phyloP scores from a whole-genome alignment of 2,113 vertebrate genomes.

The Psilopsiagon aurifrons region DNA sequence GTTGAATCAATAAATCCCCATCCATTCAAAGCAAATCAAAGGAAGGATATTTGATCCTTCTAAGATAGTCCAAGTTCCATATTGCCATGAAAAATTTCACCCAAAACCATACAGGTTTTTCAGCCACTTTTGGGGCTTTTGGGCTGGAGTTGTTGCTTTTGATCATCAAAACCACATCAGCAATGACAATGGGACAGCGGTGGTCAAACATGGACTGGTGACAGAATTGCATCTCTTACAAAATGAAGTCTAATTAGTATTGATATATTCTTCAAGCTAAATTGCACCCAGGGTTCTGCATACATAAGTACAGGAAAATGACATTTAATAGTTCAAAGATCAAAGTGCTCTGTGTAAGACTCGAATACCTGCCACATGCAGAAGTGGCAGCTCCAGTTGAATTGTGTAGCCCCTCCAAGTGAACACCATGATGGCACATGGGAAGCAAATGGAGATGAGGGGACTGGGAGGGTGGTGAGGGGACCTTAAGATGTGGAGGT shows the following conservation, averaged over 20 bases:
- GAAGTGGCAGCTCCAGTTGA: rapidly evolving
- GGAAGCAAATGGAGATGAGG: neutral
- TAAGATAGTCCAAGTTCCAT: neutral
- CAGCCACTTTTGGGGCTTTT: neutral
- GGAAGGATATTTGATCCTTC: neutral
- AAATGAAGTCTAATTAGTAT: neutral
- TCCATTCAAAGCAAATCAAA: neutral
- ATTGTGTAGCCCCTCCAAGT: rapidly evolving
- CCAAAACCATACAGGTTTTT: neutral
- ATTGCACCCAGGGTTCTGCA: constrained; percentile 26
- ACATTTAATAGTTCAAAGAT: neutral
- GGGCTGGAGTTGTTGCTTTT: neutral
- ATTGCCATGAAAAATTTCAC: neutral
- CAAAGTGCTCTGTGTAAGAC: neutral
- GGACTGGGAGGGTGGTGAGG: neutral
- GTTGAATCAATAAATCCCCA: neutral
- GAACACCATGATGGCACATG: rapidly evolving
- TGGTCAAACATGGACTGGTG: neutral
- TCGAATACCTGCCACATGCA: neutral
- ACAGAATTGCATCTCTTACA: neutral
- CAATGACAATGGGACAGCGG: neutral
- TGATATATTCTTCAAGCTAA: constrained; percentile 19
- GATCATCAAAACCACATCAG: neutral
- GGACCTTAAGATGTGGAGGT: neutral
- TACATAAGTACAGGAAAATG: constrained; percentile 8